Conservation (phyloP, 2,113 vertebrate genomes). For the Bambusicola thoracicus region DNA sequence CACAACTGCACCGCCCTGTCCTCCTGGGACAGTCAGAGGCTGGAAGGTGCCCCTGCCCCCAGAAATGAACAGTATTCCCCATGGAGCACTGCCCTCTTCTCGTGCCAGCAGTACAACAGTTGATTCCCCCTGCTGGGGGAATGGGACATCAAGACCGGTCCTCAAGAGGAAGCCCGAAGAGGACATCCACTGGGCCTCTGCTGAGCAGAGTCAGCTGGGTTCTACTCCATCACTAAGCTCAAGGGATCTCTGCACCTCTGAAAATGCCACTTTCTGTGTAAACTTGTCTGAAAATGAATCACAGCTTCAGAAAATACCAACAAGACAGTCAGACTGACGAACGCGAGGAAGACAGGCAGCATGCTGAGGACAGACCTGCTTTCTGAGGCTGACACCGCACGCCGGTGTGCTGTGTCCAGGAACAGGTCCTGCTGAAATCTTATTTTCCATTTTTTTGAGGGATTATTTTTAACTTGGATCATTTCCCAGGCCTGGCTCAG, state of each 20-base stretch:
- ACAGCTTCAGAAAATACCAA: neutral
- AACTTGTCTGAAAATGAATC: neutral
- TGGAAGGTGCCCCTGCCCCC: neutral
- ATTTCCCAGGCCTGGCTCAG: constrained; percentile 54
- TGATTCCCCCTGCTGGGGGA: accelerated
- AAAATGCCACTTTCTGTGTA: neutral
- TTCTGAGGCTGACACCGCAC: accelerated
- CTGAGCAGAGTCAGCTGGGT: neutral
- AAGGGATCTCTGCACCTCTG: neutral
- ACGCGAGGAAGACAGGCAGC: neutral
- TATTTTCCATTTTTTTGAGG: neutral
- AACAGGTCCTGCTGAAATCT: constrained; percentile 45
- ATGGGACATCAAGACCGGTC: neutral
- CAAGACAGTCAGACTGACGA: accelerated
- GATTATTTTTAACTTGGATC: constrained; percentile 65
- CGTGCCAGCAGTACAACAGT: neutral
- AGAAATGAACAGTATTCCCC: neutral
- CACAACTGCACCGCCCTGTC: neutral
- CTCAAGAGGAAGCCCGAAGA: accelerated
- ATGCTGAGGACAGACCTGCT: accelerated
- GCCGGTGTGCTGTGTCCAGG: neutral
- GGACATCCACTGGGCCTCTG: neutral
- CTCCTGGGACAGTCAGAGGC: neutral
- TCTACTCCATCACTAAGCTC: neutral
- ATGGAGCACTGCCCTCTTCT: neutral